Percentiles rank a stretch among this genome's conserved stretches.
These are phyloP conservation scores for Chesias legatella DNA, from an alignment of 2,888 invertebrate genomes.

Conservation along the genomic window DNA sequence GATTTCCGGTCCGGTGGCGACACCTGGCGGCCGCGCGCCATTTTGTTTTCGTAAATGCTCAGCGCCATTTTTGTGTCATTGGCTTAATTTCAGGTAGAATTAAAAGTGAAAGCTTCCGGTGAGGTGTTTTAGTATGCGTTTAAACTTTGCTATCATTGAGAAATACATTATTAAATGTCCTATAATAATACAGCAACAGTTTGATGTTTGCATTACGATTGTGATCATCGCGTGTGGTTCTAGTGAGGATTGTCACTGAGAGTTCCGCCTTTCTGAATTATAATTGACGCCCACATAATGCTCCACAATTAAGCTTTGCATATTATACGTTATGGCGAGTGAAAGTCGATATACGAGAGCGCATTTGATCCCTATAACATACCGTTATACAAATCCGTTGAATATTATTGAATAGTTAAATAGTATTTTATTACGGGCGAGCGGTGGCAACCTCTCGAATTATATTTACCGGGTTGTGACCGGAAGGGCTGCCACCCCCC, in stretches of 20 bases:
- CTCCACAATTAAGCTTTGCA: slow-evolving; percentile 2
- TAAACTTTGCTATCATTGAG: no score
- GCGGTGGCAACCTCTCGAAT: not conserved
- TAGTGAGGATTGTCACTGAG: slow-evolving; percentile 13
- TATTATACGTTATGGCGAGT: no score
- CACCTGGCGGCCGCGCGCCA: no score
- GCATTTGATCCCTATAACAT: slow-evolving; percentile 13
- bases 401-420: slow-evolving; percentile 19
- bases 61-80: no score
- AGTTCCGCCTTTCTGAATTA: slow-evolving; percentile 16
- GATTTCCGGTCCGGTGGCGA: no score
- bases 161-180: no score
- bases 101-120: no score
- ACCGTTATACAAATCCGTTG: slow-evolving; percentile 22
- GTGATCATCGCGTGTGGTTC: slow-evolving; percentile 7
- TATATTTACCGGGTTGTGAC: slow-evolving; percentile 4
- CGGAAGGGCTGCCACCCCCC: slow-evolving; percentile 9
- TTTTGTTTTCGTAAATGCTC: no score
- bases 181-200: no score
- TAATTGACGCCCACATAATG: slow-evolving; percentile 7
- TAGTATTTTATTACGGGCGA: slow-evolving; percentile 18
- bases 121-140: no score
- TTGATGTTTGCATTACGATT: not conserved
- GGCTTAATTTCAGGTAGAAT: no score
- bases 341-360: not conserved